phyloP scores from a whole-genome alignment of 2,797 vertebrate species.

The Rachycentron canadum region DNA sequence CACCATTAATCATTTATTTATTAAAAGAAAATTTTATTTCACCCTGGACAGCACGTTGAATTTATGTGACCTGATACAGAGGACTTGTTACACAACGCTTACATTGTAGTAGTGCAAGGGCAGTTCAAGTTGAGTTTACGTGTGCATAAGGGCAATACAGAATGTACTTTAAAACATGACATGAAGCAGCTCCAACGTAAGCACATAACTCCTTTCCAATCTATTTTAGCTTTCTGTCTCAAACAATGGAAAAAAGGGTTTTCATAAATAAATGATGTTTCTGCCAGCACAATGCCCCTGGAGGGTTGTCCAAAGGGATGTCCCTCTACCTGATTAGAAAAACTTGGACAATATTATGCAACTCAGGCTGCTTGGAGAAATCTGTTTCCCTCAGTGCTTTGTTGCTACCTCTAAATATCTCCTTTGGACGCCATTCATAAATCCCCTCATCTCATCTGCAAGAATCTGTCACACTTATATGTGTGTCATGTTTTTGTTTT shows the following conservation, averaged over 20 bases:
- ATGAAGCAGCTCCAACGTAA: conserved; percentile 14
- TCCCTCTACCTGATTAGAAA: conserved; percentile 58
- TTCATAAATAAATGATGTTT: conserved; percentile 49
- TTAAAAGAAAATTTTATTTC: no score
- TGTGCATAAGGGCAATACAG: background rate
- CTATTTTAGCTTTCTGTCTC: conserved; percentile 49
- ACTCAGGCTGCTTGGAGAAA: conserved; percentile 31
- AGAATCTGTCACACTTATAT: background rate
- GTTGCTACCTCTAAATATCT: conserved; percentile 28
- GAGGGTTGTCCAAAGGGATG: conserved; percentile 56
- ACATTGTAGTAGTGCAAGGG: background rate
- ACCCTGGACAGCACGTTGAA: background rate
- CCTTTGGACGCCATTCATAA: conserved; percentile 17
- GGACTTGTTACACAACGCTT: background rate
- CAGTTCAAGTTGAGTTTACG: background rate
- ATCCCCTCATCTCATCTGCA: conserved; percentile 15
- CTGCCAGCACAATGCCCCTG: conserved; percentile 51
- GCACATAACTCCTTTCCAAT: conserved; percentile 11
- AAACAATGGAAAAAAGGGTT: conserved; percentile 36
- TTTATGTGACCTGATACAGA: background rate
- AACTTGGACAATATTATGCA: conserved; percentile 50
- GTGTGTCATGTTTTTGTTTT: background rate
- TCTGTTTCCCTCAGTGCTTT: conserved; percentile 43
- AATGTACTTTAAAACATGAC: conserved; percentile 1
- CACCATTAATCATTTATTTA: background rate